These are phyloP conservation scores for Cavia porcellus DNA, from an alignment of 2,113 vertebrate species.

Conservation along the genomic window DNA sequence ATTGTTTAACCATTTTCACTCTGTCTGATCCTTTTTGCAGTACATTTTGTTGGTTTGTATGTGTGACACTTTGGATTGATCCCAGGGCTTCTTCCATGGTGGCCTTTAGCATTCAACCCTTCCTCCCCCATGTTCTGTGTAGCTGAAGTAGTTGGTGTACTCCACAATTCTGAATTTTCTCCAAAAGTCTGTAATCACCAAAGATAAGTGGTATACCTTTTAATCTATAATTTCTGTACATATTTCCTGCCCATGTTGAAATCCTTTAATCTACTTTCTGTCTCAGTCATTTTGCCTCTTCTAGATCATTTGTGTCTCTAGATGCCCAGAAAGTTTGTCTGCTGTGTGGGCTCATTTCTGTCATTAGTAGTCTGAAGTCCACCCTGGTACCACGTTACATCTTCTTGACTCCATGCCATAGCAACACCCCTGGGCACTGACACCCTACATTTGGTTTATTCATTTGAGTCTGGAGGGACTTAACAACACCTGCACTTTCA, in stretches of 20 bases:
- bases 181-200: not conserved
- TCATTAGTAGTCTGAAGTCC: not conserved
- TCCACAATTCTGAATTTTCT: not conserved
- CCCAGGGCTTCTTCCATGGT: too few species aligned
- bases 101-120: too few species aligned
- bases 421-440: too few species aligned
- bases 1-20: not conserved
- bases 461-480: not conserved
- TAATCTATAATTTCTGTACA: not conserved
- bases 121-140: too few species aligned
- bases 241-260: not conserved
- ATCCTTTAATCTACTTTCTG: not conserved
- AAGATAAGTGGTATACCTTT: not conserved
- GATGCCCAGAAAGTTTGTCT: not conserved
- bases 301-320: not conserved
- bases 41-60: not conserved
- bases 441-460: not conserved
- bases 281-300: not conserved
- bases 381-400: too few species aligned
- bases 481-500: not conserved
- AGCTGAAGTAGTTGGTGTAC: too few species aligned
- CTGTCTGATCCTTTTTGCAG: not conserved
- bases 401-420: not conserved
- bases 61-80: not conserved
- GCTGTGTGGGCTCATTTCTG: not conserved